Conservation (phyloP, 2,888 invertebrate species). For the Plebejus anna region DNA sequence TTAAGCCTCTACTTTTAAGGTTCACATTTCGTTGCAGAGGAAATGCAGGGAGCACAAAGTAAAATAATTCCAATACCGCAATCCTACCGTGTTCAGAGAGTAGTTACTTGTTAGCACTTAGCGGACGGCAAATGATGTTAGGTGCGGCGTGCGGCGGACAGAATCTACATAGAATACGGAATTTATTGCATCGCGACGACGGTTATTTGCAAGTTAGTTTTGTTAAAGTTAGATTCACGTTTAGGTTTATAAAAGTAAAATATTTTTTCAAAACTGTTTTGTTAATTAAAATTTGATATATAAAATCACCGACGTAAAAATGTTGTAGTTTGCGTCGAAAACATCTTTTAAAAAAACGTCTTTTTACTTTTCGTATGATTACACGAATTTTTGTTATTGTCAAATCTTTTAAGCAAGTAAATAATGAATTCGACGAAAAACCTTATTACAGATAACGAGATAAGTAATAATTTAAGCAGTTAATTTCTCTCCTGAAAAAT, state of each 20-base stretch:
- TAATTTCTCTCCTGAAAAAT: too few relatives aligned
- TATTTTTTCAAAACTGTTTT: background rate
- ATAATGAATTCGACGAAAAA: background rate
- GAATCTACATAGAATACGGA: constrained; percentile 9
- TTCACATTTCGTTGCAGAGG: background rate
- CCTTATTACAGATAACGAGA: too few relatives aligned
- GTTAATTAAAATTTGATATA: background rate
- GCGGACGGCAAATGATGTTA: constrained; percentile 16
- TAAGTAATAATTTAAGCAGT: too few relatives aligned
- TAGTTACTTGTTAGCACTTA: constrained; percentile 4
- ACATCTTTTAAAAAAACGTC: too few relatives aligned
- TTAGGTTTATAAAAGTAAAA: background rate
- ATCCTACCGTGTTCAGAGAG: background rate
- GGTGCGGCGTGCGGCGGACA: background rate
- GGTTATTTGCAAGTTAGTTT: background rate
- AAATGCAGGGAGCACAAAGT: background rate
- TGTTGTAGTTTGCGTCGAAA: background rate
- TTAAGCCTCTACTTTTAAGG: background rate
- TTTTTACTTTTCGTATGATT: too few relatives aligned
- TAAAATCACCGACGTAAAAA: background rate
- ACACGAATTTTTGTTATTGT: too few relatives aligned
- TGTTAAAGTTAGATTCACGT: background rate
- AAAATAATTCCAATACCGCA: background rate
- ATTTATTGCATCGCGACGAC: constrained; percentile 3
- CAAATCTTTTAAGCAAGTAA: too few relatives aligned